A percentile compares a stretch with the other conserved stretches of the same genome.
Conservation (phyloP, 1,140 invertebrate species). For the Meloidogyne chitwoodi region DNA sequence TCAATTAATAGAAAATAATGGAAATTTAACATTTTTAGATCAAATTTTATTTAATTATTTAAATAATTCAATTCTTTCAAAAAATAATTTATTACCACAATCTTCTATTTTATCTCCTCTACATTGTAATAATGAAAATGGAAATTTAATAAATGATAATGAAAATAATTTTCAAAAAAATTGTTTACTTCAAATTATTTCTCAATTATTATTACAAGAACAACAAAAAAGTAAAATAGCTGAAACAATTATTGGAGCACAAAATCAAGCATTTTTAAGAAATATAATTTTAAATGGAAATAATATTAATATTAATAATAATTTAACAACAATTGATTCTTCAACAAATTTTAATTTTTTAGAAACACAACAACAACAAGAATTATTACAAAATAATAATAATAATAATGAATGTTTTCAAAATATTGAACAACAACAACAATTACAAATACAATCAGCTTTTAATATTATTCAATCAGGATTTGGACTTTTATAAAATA, state of each 20-base stretch:
- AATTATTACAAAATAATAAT: background rate
- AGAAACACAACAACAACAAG: background rate
- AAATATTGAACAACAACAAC: background rate
- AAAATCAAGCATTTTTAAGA: background rate
- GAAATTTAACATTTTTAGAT: background rate
- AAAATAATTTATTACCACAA: no score
- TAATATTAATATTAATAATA: background rate
- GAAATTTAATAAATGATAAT: background rate
- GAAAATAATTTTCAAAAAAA: slow-evolving; percentile 3
- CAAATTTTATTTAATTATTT: background rate
- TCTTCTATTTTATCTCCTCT: background rate
- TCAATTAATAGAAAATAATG: background rate
- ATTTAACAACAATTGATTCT: background rate
- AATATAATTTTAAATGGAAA: background rate
- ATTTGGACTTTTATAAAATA: background rate
- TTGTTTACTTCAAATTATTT: slow-evolving; percentile 4
- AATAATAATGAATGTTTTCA: no score
- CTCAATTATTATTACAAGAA: slow-evolving; percentile 15
- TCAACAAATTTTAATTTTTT: background rate
- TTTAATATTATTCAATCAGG: background rate
- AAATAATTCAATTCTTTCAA: background rate
- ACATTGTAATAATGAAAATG: background rate
- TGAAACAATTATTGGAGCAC: background rate
- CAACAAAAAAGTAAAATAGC: slow-evolving; percentile 7
- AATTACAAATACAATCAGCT: background rate